Evolutionary conservation across 2,888 invertebrate species (phyloP).

Genomic region (Stomorhina lunata): DNA sequence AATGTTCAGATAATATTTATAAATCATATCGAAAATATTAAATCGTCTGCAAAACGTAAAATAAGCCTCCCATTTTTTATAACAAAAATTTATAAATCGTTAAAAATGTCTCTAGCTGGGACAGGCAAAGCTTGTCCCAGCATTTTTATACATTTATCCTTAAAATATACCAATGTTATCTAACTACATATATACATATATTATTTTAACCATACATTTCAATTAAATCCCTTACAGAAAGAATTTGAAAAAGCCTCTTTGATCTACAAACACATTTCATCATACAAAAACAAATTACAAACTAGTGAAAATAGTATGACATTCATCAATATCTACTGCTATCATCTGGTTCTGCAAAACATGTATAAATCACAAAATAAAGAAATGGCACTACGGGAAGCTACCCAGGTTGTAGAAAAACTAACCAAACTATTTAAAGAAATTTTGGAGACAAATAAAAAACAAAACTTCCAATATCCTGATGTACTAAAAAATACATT

Average conservation of each 20-base stretch:
- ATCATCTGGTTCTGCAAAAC: conserved; percentile 69
- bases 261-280: conserved; percentile 68
- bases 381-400: conserved; percentile 20
- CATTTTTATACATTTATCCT: too few species aligned
- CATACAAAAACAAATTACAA: conserved; percentile 67
- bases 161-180: too few species aligned
- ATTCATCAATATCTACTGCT: conserved; percentile 69
- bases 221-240: conserved; percentile 68
- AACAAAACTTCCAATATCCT: conserved; percentile 53
- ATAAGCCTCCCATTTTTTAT: too few species aligned
- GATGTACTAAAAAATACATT: conserved; percentile 68
- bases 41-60: too few species aligned
- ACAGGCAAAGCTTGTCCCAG: too few species aligned
- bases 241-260: conserved; percentile 60
- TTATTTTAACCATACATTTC: too few species aligned
- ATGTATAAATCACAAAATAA: conserved; percentile 14
- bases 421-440: conserved; percentile 69
- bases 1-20: too few species aligned
- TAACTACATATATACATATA: too few species aligned
- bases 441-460: conserved; percentile 66
- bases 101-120: too few species aligned
- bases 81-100: too few species aligned
- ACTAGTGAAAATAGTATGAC: conserved; percentile 67
- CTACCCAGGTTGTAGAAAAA: conserved; percentile 56
- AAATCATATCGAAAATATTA: too few species aligned